Evolutionary conservation across 2,797 vertebrate species (phyloP), one percentile per base, ranked within the genome.

Genomic region (Petrocephalus schoutedeni): DNA sequence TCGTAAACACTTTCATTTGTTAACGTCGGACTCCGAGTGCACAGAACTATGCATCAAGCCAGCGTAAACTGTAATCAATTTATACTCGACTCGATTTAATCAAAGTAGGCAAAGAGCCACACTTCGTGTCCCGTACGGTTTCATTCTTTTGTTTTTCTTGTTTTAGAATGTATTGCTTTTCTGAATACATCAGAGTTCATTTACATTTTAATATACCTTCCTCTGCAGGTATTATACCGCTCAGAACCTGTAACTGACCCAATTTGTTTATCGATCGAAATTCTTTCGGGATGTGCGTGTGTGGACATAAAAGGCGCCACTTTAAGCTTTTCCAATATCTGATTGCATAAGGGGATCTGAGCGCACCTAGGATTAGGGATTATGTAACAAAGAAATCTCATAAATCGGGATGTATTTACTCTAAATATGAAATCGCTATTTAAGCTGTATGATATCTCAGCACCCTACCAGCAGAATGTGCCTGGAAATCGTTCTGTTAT

Each of bases 361-460:
- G 86, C 53, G 3, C 28, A 87, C 71, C 71, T 32, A 45, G 54
- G 71, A 87, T 87, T 87, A 88, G 36, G 41, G 57, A 85, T 88
- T 85, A 67, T 49, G 32, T 88, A 64, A 88, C 36, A 84, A 49
- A 8, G 45, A 71, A 85, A 53, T n/a, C 14, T 87, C 45, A 54
- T 51, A 10, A 85, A 71, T 32, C 14, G 6, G n/a, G 36, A 85
- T 23, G 8, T 64, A 36, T 86, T 53, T 59, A 83, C 41, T 61
- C n/a, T 21, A 59, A 84, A 59, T 54, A 83, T 21, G 12, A 88
- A 84, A 58, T 51, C 45, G 4, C 36, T 86, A 10, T 64, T 86
- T 54, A 16, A 57, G 36, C 21, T 61, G 57, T 45, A 61, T 64
- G 1, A 88, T 83, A 88, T 88, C 21, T 51, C 45, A 53, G 53